Evolutionary conservation across 1,140 invertebrate genomes (phyloP).

Genomic region (Leptinotarsa undecemlineata): DNA sequence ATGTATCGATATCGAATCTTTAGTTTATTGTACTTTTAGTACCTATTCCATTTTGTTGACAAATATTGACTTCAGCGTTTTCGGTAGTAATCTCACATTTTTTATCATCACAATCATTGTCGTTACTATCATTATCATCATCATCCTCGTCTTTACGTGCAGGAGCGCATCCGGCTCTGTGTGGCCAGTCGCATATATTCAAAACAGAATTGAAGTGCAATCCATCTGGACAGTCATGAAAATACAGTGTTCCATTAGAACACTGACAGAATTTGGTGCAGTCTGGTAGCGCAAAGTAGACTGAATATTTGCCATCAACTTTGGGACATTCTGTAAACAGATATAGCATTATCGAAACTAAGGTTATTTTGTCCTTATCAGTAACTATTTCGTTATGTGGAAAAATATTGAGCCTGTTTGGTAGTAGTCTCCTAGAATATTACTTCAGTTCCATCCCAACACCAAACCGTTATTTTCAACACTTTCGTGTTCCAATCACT

Average conservation of each 20-base stretch:
- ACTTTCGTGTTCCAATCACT: no score
- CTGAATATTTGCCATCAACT: conserved; percentile 42
- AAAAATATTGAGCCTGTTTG: not conserved
- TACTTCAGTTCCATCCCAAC: no score
- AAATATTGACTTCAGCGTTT: not conserved
- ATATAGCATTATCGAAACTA: not conserved
- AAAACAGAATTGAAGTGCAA: conserved; percentile 51
- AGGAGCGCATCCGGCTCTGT: conserved; percentile 46
- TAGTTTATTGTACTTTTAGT: not conserved
- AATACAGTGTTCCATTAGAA: conserved; percentile 54
- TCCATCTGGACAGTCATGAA: conserved; percentile 50
- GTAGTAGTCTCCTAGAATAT: no score
- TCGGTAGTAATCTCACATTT: not conserved
- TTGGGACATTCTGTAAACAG: conserved; percentile 20
- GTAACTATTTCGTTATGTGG: not conserved
- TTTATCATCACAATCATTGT: not conserved
- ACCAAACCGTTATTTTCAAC: no score
- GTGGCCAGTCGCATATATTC: conserved; percentile 52
- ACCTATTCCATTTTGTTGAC: not conserved
- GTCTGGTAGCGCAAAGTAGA: conserved; percentile 57
- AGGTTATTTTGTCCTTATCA: not conserved
- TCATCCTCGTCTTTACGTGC: not conserved
- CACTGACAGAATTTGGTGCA: conserved; percentile 65
- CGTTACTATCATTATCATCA: not conserved
- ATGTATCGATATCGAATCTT: not conserved